Evolutionary conservation across 2,113 vertebrate genomes (phyloP).

Genomic region (Tragelaphus scriptus): DNA sequence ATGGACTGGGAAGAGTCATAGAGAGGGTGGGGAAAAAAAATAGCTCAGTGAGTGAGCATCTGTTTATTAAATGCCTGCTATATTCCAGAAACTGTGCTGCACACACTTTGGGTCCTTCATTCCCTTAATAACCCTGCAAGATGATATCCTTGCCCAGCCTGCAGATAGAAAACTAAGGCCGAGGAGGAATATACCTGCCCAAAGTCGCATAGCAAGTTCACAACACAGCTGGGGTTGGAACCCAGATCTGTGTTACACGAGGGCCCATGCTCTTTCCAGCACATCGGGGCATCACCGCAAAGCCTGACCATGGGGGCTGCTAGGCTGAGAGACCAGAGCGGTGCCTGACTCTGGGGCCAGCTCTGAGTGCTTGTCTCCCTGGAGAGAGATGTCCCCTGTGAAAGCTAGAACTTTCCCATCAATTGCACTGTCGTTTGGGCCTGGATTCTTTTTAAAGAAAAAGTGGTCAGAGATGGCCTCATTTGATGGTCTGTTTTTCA

Average conservation of each 20-base stretch:
- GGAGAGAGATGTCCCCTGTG: background rate
- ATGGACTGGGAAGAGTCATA: background rate
- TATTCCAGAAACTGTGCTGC: background rate
- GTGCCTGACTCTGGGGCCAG: background rate
- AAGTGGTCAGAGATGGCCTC: constrained; percentile 61
- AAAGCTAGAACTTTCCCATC: background rate
- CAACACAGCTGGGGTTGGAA: background rate
- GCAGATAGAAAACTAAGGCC: background rate
- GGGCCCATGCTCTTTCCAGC: background rate
- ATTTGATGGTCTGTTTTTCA: constrained; percentile 75
- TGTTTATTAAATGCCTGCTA: background rate
- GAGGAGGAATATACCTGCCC: background rate
- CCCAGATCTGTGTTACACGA: background rate
- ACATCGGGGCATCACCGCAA: background rate
- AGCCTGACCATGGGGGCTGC: background rate
- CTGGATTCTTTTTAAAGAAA: constrained; percentile 69
- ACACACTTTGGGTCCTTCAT: background rate
- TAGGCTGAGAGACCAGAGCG: background rate
- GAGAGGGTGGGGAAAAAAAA: background rate
- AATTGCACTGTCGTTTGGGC: background rate
- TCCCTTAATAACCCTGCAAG: background rate
- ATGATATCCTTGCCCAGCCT: background rate
- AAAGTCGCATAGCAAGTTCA: background rate
- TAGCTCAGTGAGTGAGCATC: background rate
- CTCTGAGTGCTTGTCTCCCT: background rate